Percentiles rank a stretch among this genome's conserved stretches.
These are phyloP conservation scores for Dromaius novaehollandiae DNA, from an alignment of 2,113 vertebrate genomes.

Conservation along the genomic window DNA sequence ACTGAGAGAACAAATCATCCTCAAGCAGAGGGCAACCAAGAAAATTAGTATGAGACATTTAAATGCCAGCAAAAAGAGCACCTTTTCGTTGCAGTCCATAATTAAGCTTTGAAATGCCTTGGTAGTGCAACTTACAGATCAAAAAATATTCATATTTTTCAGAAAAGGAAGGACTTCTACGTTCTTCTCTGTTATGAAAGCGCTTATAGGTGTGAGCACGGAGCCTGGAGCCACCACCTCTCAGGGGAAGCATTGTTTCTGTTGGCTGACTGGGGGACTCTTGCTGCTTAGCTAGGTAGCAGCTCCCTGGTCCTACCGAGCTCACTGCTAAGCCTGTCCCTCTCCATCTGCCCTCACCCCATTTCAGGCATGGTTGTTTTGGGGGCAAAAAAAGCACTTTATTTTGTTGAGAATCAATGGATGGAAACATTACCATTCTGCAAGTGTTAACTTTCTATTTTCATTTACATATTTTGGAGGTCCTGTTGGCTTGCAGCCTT, in stretches of 20 bases:
- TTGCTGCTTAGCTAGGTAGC: background rate
- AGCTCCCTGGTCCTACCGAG: background rate
- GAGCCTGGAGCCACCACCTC: fast-evolving
- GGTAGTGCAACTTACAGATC: background rate
- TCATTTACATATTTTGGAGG: background rate
- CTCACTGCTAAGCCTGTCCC: background rate
- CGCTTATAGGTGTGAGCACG: background rate
- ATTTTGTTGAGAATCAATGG: background rate
- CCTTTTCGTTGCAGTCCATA: background rate
- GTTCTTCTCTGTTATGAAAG: background rate
- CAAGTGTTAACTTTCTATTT: background rate
- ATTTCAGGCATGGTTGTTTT: background rate
- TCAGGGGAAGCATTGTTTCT: background rate
- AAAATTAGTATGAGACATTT: background rate
- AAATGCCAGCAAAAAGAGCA: background rate
- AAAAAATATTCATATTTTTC: background rate
- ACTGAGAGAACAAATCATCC: background rate
- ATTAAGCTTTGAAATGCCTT: background rate
- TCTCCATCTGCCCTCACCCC: background rate
- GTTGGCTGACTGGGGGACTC: background rate
- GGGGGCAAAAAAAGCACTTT: background rate
- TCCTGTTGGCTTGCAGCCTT: background rate
- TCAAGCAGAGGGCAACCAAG: background rate
- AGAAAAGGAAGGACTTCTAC: background rate
- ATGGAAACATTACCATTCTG: background rate